phyloP scores from a whole-genome alignment of 2,888 invertebrate genomes.

The Oscheius sp. region DNA sequence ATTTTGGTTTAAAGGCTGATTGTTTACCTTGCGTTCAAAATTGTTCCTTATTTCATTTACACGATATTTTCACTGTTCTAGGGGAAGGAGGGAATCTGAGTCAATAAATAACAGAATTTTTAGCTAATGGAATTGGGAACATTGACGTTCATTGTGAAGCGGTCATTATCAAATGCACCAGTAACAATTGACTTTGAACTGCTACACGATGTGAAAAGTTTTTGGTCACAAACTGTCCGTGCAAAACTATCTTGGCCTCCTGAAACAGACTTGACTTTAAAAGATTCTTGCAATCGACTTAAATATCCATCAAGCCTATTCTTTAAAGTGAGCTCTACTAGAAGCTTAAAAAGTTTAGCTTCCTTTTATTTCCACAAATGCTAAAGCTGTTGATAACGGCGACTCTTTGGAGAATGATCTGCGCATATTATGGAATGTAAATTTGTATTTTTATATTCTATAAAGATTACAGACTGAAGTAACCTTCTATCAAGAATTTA shows the following conservation, averaged over 20 bases:
- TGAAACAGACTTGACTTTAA: not conserved
- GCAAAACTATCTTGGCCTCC: not conserved
- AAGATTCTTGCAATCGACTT: not conserved
- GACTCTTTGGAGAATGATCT: conserved; percentile 3
- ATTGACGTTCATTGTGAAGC: not conserved
- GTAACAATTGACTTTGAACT: not conserved
- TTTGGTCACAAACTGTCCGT: conserved; percentile 18
- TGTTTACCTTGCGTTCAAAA: too few relatives aligned
- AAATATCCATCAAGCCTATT: conserved; percentile 1
- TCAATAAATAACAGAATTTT: not conserved
- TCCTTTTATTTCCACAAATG: not conserved
- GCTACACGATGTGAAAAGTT: conserved; percentile 11
- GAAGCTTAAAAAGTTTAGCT: not conserved
- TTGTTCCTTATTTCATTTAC: not conserved
- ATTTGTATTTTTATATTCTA: not conserved
- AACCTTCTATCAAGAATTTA: conserved; percentile 6
- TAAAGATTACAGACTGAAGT: conserved; percentile 25
- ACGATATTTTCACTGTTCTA: not conserved
- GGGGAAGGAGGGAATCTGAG: not conserved
- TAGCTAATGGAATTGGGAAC: too few relatives aligned
- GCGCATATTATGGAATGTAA: conserved; percentile 10
- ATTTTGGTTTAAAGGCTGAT: too few relatives aligned
- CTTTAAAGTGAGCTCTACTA: conserved; percentile 1
- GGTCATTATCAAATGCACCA: not conserved
- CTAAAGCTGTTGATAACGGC: not conserved